Base-by-base conservation (phyloP, 2,797 vertebrate species). In the Carapus acus region DNA sequence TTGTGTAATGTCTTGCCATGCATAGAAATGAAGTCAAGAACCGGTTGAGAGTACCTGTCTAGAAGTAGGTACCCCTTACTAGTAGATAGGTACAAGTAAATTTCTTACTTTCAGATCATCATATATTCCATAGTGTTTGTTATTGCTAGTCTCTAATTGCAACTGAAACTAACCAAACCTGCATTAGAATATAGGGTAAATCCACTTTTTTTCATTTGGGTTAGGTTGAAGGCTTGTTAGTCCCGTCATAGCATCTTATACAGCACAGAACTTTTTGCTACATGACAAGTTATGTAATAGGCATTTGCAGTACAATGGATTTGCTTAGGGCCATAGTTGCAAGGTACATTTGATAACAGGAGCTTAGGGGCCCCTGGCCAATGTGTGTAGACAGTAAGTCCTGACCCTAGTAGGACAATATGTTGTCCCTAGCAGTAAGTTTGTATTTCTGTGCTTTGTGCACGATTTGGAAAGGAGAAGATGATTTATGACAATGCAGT, bases 211-310 rank as follows among this genome's bases (percentile, higher is more conserved):
- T 27, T 27, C 24, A 17, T 43, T 5, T 24, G 44, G 12, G 29
- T 42, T 69, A 17, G 21, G 14, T 33, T 17, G 39, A 19, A 14
- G 37, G 15, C 57, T 31, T 54, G 39, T 53, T 41, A 62, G 61
- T 67, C 43, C 40, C 34, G 43, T 31, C 53, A 56, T 57, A 7
- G 39, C 20, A 66, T 43, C 58, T 51, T 47, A 45, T 59, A 38
- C 24, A 31, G 57, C 29, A 29, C 49, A 50, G 46, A 52, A 57
- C 43, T 43, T 40, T 38, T 74, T 54, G 38, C 59, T 48, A 38
- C 36, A 45, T 47, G 69, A 34, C 40, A 48, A 8, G 24, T 85
- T 84, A 69, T 63, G 46, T 82, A 78, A 86, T 60, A 41, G 45
- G 50, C 65, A 74, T 79, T 76, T 69, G 49, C 46, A 49, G 49